Evolutionary conservation across 2,797 vertebrate genomes (phyloP), one percentile per base, ranked within the genome.

Genomic region (Macropodus opercularis): DNA sequence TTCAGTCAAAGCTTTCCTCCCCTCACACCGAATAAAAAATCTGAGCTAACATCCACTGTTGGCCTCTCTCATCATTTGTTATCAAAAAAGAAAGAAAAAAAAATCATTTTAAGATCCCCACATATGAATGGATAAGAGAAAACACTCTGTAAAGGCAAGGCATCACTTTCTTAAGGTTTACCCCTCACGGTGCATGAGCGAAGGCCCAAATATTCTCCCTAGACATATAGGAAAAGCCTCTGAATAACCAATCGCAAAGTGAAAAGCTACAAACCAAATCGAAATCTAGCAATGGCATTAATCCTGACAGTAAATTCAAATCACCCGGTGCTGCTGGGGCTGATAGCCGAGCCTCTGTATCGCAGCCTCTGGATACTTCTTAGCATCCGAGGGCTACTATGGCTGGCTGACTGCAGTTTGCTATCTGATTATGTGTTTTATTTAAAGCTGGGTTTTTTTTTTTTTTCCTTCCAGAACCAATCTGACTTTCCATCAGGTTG

Each of bases 231-330:
- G 23, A 70, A 76, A 66, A 31, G n/a, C 43, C 17, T 57, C 35
- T 15, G 66, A 73, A 73, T 72, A 66, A 69, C 81, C 69, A 64
- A 66, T 76, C 72, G 67, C 63, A 81, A 60, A 76, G 44, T 65
- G 65, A 85, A 87, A 71, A 75, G 52, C 53, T 62, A 53, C 32
- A 50, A 67, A 81, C 61, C 48, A 69, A 85, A 85, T 80, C 26
- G 8, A 80, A 84, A 87, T 74, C 58, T 71, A 46, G 39, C 53
- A 68, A 80, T 32, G 54, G 71, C 81, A 87, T 89, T 85, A 86
- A 89, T 83, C 78, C 77, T 77, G 79, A 75, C 64, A 84, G 84
- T 75, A 75, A 81, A 84, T 77, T 87, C 79, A 77, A 77, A 84
- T 79, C 74, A 67, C 17, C 36, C 48, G 12, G 38, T 34, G 15